These are phyloP conservation scores for Rhabdornis inornatus DNA, from an alignment of 2,113 vertebrate species.

Conservation along the genomic window DNA sequence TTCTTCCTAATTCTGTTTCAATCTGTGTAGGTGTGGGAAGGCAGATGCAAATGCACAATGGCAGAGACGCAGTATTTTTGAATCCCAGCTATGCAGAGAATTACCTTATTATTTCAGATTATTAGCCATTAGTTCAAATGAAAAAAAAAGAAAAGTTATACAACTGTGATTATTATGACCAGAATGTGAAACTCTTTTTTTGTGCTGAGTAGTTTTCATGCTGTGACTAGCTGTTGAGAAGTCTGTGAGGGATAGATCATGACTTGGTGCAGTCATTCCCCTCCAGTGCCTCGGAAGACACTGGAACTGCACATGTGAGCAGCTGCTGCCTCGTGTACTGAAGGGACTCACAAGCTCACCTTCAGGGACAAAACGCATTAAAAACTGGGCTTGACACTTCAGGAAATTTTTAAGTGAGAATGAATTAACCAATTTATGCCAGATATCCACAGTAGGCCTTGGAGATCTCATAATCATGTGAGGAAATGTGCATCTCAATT, in stretches of 20 bases:
- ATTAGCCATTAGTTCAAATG: not conserved
- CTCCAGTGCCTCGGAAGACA: not conserved
- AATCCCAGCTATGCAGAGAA: not conserved
- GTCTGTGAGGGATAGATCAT: not conserved
- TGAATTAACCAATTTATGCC: slow-evolving; percentile 1
- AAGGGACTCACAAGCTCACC: not conserved
- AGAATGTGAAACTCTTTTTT: not conserved
- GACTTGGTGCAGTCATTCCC: not conserved
- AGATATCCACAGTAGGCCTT: not conserved
- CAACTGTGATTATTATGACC: not conserved
- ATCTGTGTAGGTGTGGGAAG: not conserved
- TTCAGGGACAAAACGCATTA: not conserved
- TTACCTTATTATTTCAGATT: not conserved
- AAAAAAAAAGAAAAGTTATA: not conserved
- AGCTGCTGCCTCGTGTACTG: not conserved
- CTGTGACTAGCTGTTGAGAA: not conserved
- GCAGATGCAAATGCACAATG: not conserved
- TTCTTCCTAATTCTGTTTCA: not conserved
- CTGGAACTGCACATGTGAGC: not conserved
- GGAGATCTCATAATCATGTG: not conserved
- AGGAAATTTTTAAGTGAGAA: not conserved
- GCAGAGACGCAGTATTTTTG: not conserved
- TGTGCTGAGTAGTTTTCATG: not conserved
- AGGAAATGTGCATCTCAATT: not conserved
- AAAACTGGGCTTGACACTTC: not conserved